These are phyloP conservation scores for Melitaea cinxia DNA, from an alignment of 1,140 invertebrate genomes.

Conservation along the genomic window DNA sequence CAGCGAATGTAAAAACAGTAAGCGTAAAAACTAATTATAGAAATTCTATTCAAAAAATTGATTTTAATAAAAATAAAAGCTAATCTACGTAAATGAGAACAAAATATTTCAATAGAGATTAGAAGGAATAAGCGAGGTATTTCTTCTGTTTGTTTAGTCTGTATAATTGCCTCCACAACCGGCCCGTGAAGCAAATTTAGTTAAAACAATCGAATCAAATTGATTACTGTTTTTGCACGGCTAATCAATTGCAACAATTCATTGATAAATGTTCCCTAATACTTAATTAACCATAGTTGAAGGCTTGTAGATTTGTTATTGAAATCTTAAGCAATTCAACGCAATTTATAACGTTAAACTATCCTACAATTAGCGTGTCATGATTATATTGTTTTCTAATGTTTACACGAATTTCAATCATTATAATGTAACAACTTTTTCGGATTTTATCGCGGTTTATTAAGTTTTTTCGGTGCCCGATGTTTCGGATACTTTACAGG, in stretches of 20 bases:
- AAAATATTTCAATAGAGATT: constrained; percentile 12
- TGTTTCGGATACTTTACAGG: no score
- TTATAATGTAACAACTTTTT: no score
- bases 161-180: constrained; percentile 24
- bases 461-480: no score
- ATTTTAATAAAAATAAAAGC: constrained; percentile 4
- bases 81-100: neutral
- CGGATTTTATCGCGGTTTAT: no score
- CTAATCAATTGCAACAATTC: constrained; percentile 39
- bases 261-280: constrained; percentile 30
- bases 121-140: constrained; percentile 10
- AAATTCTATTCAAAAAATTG: neutral
- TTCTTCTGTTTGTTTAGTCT: constrained; percentile 27
- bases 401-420: no score
- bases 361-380: no score
- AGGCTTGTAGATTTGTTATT: no score
- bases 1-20: no score
- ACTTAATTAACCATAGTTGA: no score
- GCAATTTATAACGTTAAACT: no score
- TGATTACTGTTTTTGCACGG: constrained; percentile 29
- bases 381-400: no score
- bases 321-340: no score
- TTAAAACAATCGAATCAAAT: constrained; percentile 36
- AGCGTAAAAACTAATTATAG: neutral
- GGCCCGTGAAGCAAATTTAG: constrained; percentile 15